These are phyloP conservation scores for Ctenosaura bakeri DNA, from an alignment of 2,797 vertebrate genomes.

Conservation along the genomic window DNA sequence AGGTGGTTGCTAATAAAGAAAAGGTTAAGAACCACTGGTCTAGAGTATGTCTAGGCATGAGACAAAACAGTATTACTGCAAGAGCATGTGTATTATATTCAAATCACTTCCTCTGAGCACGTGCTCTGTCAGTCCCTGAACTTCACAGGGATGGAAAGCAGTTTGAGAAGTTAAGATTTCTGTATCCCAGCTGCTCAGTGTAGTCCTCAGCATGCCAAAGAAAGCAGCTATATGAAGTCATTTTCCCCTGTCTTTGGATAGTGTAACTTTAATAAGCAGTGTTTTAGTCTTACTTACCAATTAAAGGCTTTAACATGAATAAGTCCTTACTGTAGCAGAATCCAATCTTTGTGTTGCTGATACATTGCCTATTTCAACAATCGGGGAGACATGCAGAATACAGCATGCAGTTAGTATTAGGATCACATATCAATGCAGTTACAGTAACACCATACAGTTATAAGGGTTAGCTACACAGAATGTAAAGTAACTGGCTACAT, in stretches of 20 bases:
- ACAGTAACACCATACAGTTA: constrained; percentile 46
- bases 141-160: background rate
- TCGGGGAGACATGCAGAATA: constrained; percentile 88
- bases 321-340: constrained; percentile 96
- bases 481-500: constrained; percentile 19
- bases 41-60: background rate
- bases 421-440: constrained; percentile 52
- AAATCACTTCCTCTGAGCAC: background rate
- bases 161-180: background rate
- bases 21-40: too few relatives aligned
- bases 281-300: constrained; percentile 81
- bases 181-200: background rate
- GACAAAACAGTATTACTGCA: background rate
- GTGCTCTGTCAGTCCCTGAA: background rate
- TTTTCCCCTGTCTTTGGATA: constrained; percentile 31
- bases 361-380: constrained; percentile 87
- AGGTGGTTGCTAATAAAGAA: too few relatives aligned
- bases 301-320: constrained; percentile 93
- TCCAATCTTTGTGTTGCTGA: constrained; percentile 96
- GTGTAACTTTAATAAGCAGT: constrained; percentile 3
- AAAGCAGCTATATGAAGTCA: background rate
- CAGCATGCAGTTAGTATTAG: constrained; percentile 90
- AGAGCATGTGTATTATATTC: background rate
- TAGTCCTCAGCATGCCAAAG: background rate
- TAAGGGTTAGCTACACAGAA: constrained; percentile 63